These are phyloP conservation scores for Myotis planiceps DNA, from an alignment of 2,797 vertebrate genomes.

Conservation along the genomic window DNA sequence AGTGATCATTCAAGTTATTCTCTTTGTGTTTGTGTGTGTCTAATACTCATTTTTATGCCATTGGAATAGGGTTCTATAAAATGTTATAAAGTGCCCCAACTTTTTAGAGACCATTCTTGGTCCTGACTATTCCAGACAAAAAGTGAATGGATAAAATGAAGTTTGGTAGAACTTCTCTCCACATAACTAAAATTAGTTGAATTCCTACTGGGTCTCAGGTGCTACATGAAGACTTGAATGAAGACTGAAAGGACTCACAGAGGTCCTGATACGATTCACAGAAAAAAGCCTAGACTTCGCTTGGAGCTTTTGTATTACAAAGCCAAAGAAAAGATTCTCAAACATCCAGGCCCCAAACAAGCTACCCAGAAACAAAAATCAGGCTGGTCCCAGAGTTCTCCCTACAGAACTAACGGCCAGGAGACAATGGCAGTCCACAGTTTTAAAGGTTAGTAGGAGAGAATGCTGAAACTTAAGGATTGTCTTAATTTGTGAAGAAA, in stretches of 20 bases:
- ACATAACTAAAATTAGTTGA: background rate
- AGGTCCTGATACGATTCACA: background rate
- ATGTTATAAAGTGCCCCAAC: background rate
- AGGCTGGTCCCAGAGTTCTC: background rate
- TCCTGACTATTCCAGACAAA: slow-evolving; percentile 25
- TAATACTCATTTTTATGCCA: background rate
- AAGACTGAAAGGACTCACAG: background rate
- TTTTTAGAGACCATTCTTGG: background rate
- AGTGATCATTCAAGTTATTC: background rate
- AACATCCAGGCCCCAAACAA: background rate
- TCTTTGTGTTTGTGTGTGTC: background rate
- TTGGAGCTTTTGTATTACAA: background rate
- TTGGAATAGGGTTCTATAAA: slow-evolving; percentile 5
- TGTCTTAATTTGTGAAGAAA: background rate
- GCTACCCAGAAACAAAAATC: background rate
- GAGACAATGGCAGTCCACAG: background rate
- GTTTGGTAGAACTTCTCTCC: background rate
- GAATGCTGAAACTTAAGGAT: background rate
- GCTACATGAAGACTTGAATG: background rate
- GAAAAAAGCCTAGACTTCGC: background rate
- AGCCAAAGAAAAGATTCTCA: background rate
- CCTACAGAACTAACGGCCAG: background rate
- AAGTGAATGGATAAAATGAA: background rate
- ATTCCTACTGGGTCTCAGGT: background rate
- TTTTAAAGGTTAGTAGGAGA: background rate